phyloP scores from a whole-genome alignment of 1,140 invertebrate genomes.

The Wasmannia auropunctata region DNA sequence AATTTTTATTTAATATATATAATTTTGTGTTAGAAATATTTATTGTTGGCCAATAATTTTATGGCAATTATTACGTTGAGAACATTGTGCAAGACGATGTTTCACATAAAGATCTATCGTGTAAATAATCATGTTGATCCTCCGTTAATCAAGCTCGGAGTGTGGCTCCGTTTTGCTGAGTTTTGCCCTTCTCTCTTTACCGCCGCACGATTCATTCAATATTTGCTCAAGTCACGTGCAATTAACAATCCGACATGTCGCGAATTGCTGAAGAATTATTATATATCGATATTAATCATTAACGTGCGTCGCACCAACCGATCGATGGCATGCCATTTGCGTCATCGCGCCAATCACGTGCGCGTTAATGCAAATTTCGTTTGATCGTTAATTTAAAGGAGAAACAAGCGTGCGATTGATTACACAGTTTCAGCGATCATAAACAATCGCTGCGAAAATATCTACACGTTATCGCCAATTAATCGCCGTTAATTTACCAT shows the following conservation, averaged over 20 bases:
- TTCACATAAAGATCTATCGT: not conserved
- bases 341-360: slow-evolving; percentile 15
- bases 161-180: too few relatives aligned
- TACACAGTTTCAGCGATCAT: not conserved
- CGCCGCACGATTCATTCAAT: not conserved
- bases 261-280: slow-evolving; percentile 26
- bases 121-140: not conserved
- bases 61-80: not conserved
- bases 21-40: not conserved
- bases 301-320: not conserved
- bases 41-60: not conserved
- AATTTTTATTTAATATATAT: too few relatives aligned
- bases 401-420: not conserved
- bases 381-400: slow-evolving; percentile 1
- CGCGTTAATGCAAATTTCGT: slow-evolving; percentile 4
- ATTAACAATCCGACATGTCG: slow-evolving; percentile 4
- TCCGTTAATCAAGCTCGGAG: slow-evolving; percentile 6
- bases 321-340: not conserved
- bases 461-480: not conserved
- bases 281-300: slow-evolving; percentile 19
- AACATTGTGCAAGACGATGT: not conserved
- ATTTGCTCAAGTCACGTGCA: slow-evolving; percentile 9
- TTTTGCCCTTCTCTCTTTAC: not conserved
- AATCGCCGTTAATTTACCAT: not conserved
- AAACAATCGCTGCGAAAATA: not conserved